phyloP scores from a whole-genome alignment of 2,113 vertebrate genomes.

The Eclectus roratus region DNA sequence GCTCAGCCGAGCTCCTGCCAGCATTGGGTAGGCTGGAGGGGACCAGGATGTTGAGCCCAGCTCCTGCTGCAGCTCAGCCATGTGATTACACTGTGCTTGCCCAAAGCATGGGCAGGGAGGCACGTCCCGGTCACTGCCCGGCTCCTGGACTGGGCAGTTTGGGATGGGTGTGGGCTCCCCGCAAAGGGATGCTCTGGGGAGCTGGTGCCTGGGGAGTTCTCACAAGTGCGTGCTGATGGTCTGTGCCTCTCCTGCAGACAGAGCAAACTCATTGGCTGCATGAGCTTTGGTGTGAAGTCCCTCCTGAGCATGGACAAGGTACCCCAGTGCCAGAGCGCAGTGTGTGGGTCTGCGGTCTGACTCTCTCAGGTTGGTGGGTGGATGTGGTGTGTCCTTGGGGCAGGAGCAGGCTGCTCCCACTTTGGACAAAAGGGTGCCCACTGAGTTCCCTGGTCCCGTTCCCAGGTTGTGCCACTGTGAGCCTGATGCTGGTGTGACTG shows the following conservation, averaged over 20 bases:
- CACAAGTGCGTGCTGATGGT: fast-evolving
- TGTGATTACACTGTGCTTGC: fast-evolving
- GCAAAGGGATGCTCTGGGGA: neutral
- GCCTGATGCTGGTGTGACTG: neutral
- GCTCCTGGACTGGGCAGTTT: neutral
- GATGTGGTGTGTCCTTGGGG: neutral
- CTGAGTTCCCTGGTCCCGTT: neutral
- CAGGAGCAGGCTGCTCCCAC: neutral
- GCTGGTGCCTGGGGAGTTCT: neutral
- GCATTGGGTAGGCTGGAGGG: neutral
- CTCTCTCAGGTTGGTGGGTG: neutral
- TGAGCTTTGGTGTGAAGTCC: constrained; percentile 90
- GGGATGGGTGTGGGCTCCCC: neutral
- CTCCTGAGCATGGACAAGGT: constrained; percentile 84
- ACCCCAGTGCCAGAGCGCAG: fast-evolving
- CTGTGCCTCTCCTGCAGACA: constrained; percentile 60
- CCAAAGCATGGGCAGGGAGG: neutral
- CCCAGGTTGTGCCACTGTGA: neutral
- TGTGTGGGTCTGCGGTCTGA: neutral
- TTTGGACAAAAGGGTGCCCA: no score
- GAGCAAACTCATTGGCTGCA: constrained; percentile 82
- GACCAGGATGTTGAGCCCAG: neutral
- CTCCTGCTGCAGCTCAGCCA: neutral
- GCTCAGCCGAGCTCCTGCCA: neutral
- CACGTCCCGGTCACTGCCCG: neutral